Conservation (phyloP, 2,888 invertebrate genomes). For the Fragum fragum region DNA sequence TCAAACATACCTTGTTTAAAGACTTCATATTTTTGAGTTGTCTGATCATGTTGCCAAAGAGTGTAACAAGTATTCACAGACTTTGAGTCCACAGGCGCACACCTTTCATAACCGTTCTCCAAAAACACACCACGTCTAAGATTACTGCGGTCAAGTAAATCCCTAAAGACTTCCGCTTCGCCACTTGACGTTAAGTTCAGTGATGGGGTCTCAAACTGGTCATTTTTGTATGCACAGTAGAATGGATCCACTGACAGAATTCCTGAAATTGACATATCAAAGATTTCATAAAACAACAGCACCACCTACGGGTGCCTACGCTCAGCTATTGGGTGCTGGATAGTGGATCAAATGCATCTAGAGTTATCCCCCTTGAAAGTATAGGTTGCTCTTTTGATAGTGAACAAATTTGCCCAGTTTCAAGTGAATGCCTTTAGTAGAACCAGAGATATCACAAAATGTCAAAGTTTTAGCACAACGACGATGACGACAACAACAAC, state of each 20-base stretch:
- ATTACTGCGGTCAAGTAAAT: conserved; percentile 9
- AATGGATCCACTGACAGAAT: conserved; percentile 18
- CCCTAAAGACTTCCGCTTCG: conserved; percentile 17
- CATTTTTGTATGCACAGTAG: conserved; percentile 60
- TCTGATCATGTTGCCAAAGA: conserved; percentile 44
- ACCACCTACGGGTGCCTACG: too few relatives aligned
- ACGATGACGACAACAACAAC: too few relatives aligned
- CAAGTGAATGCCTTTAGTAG: too few relatives aligned
- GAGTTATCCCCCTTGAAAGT: too few relatives aligned
- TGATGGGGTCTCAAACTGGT: conserved; percentile 33
- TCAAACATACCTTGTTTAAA: conserved; percentile 13
- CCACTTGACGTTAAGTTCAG: conserved; percentile 20
- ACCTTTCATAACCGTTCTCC: conserved; percentile 50
- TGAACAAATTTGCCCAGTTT: too few relatives aligned
- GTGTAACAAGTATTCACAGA: conserved; percentile 50
- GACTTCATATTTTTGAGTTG: conserved; percentile 1
- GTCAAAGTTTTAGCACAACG: too few relatives aligned
- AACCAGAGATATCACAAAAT: too few relatives aligned
- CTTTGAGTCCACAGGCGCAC: conserved; percentile 33
- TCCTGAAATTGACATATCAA: neutral
- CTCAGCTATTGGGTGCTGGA: too few relatives aligned
- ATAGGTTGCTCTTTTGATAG: too few relatives aligned
- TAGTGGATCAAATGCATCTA: too few relatives aligned
- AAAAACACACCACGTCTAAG: conserved; percentile 23
- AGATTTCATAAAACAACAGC: too few relatives aligned